These are phyloP conservation scores for Drosophila austrosaltans DNA, from an alignment of 2,888 invertebrate genomes.

Conservation along the genomic window DNA sequence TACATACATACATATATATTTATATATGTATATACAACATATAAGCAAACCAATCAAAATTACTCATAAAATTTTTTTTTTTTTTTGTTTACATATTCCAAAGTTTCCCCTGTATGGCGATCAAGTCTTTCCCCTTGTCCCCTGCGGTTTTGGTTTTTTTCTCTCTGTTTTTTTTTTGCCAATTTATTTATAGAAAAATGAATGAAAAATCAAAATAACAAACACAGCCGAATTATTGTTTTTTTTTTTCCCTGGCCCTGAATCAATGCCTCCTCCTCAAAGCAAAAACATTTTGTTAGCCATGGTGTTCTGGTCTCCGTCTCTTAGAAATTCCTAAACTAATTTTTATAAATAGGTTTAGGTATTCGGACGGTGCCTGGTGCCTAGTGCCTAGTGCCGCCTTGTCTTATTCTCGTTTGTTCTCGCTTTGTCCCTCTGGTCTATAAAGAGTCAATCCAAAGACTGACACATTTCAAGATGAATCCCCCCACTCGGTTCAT, in stretches of 20 bases:
- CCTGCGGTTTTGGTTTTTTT: constrained; percentile 14
- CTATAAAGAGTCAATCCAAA: constrained; percentile 22
- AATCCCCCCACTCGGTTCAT: constrained; percentile 57
- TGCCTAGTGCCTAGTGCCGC: neutral
- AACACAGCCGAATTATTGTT: constrained; percentile 21
- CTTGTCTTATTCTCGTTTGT: constrained; percentile 1
- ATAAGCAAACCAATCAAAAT: constrained; percentile 9
- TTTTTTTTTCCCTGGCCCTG: neutral
- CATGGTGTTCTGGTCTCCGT: constrained; percentile 16
- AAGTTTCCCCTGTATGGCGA: constrained; percentile 35
- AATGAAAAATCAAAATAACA: constrained; percentile 57
- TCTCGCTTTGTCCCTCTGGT: neutral
- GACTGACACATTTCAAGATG: constrained; percentile 23
- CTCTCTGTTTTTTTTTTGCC: constrained; percentile 25
- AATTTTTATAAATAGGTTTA: constrained; percentile 30
- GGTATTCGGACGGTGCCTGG: constrained; percentile 5
- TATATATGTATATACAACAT: neutral
- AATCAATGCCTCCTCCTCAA: constrained; percentile 1
- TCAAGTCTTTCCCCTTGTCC: constrained; percentile 27
- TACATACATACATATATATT: neutral
- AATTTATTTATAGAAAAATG: constrained; percentile 65
- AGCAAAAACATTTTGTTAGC: constrained; percentile 12
- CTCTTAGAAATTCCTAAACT: constrained; percentile 29
- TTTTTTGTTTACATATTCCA: constrained; percentile 70
- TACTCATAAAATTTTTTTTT: constrained; percentile 45